phyloP scores from a whole-genome alignment of 2,888 invertebrate species.

The Andricus curvator region DNA sequence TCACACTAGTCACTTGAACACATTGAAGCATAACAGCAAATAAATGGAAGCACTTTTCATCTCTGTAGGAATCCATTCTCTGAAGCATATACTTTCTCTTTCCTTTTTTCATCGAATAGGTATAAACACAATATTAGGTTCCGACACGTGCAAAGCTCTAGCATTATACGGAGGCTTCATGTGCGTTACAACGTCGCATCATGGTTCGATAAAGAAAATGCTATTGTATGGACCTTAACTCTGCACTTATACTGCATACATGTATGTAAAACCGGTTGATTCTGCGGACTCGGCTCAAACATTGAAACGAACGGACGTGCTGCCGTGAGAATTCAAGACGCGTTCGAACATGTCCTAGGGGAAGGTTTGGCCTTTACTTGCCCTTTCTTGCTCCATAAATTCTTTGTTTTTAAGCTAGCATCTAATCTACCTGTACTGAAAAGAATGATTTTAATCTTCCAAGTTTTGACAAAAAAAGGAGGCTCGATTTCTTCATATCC shows the following conservation, averaged over 20 bases:
- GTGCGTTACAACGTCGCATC: conserved; percentile 35
- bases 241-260: conserved; percentile 36
- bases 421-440: neutral
- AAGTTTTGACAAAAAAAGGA: neutral
- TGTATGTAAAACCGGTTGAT: conserved; percentile 38
- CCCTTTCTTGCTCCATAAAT: neutral
- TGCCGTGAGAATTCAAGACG: conserved; percentile 36
- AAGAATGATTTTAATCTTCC: neutral
- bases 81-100: neutral
- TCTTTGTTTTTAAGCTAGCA: neutral
- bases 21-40: too few relatives aligned
- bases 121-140: neutral
- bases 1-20: neutral
- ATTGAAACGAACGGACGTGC: conserved; percentile 36
- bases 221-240: conserved; percentile 33
- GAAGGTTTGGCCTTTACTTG: conserved; percentile 15
- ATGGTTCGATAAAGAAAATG: conserved; percentile 33
- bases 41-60: neutral
- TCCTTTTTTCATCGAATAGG: conserved; percentile 12
- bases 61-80: neutral
- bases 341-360: conserved; percentile 26
- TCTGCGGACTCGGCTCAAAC: conserved; percentile 34
- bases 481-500: neutral
- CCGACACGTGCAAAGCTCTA: conserved; percentile 8
- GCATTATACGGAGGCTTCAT: conserved; percentile 34